Evolutionary conservation across 2,113 vertebrate genomes (phyloP), one percentile per base, ranked within the genome.

Genomic region (Psittacara wagleri): DNA sequence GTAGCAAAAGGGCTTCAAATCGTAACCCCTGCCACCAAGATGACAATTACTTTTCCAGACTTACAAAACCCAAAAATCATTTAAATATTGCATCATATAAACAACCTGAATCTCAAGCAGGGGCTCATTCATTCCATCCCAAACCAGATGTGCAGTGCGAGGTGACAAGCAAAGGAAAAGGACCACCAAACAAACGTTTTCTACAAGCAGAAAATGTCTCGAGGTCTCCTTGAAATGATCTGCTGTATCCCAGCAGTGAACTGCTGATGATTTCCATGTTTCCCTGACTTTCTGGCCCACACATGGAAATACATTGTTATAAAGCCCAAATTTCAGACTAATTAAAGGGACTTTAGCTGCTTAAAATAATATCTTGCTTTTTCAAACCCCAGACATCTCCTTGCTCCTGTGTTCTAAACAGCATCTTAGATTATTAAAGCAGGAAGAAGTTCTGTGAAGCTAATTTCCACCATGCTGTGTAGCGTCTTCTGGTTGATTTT

Each of bases 261-360:
- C 55, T 68, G 29, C 9, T 68, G 35, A 52, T 10, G 52, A 79
- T 91, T 96, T 93, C 90, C 93, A 83, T 23, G 70, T 79, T 94
- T 89, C 51, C 67, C 81, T 15, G 3, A 35, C 92, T 84, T 94
- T 86, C 93, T 94, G 86, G 81, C 66, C 81, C 10, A 33, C 94
- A 83, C 54, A 78, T 15, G 80, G 55, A 90, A 97, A 82, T 10
- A 24, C 1, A 29, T 57, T 54, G 67, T 52, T 86, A 62, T 33
- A 94, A 96, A 95, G 76, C 52, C 39, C 6, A 57, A 74, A 88
- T 55, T 90, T 96, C 86, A 94, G 86, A 51, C 86, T 97, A 96
- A 96, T 97, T 94, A 96, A 93, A 96, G 84, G 81, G 89, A 89
- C 88, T 96, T 93, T 89, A 79, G 81, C 92, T 84, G 33, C 18